Evolutionary conservation across 1,140 invertebrate genomes (phyloP).

Genomic region (Drosophila bocqueti): DNA sequence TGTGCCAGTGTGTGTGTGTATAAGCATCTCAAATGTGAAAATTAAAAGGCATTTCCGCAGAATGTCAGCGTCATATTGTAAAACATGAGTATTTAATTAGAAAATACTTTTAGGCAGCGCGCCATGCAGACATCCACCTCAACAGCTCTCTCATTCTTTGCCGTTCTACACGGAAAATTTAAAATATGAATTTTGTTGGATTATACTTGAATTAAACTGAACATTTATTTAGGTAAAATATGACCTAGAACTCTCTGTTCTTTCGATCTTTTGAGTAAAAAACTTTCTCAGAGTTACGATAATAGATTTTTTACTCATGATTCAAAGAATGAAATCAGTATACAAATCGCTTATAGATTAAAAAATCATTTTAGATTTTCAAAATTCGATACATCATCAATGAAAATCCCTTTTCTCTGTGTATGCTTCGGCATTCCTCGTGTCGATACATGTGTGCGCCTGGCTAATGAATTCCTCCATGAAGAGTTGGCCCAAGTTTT

Average conservation of each 20-base stretch:
- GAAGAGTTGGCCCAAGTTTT: slow-evolving; percentile 56
- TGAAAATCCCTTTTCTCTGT: background rate
- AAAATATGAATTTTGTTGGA: background rate
- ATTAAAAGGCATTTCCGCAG: slow-evolving; percentile 84
- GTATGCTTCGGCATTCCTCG: slow-evolving; percentile 10
- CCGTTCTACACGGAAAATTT: background rate
- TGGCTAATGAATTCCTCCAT: slow-evolving; percentile 72
- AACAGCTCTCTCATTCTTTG: slow-evolving; percentile 1
- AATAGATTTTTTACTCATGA: background rate
- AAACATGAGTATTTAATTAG: slow-evolving; percentile 85
- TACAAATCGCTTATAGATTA: background rate
- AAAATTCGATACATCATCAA: background rate
- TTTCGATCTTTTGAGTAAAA: too few relatives aligned
- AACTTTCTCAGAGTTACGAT: background rate
- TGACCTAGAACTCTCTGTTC: too few relatives aligned
- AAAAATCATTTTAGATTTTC: background rate
- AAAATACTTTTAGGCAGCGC: slow-evolving; percentile 74
- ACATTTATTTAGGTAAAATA: background rate
- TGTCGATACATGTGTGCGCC: slow-evolving; percentile 55
- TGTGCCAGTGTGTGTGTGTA: slow-evolving; percentile 21
- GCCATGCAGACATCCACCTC: slow-evolving; percentile 26
- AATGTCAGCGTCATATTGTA: slow-evolving; percentile 84
- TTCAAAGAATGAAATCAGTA: background rate
- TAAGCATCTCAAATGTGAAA: slow-evolving; percentile 77
- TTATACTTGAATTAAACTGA: background rate